phyloP scores from a whole-genome alignment of 2,888 invertebrate species.

The Nematopogon swammerdamellus region DNA sequence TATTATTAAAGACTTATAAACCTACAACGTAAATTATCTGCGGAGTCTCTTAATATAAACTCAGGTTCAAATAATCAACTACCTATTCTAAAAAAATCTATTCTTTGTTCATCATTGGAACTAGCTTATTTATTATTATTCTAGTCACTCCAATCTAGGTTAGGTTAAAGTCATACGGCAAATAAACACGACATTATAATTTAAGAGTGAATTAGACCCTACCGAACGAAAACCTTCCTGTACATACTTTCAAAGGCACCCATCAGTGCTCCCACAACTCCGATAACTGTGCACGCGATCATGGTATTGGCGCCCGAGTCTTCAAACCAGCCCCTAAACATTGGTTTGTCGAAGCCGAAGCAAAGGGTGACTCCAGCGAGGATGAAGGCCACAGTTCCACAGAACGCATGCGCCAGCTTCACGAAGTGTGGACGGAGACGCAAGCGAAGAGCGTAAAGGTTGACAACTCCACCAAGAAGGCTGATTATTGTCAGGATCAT shows the following conservation, averaged over 20 bases:
- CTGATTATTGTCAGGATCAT: conserved; percentile 3
- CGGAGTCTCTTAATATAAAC: too few relatives aligned
- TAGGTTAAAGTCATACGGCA: too few relatives aligned
- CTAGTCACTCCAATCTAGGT: too few relatives aligned
- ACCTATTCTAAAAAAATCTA: too few relatives aligned
- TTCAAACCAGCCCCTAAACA: conserved; percentile 1
- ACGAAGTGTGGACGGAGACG: background rate
- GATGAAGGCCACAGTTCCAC: conserved; percentile 2
- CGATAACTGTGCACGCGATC: conserved; percentile 2
- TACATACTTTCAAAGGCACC: background rate
- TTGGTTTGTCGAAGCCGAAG: conserved; percentile 4
- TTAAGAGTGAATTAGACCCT: background rate
- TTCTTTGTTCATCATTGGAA: too few relatives aligned
- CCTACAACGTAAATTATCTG: too few relatives aligned
- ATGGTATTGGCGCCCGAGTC: conserved; percentile 1
- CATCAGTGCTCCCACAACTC: conserved; percentile 1
- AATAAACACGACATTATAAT: too few relatives aligned
- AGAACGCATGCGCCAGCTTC: conserved; percentile 3
- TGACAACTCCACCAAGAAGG: conserved; percentile 5
- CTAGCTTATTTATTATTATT: too few relatives aligned
- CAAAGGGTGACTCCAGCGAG: conserved; percentile 3
- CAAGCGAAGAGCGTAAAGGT: background rate
- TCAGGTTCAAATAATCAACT: too few relatives aligned
- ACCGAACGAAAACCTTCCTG: background rate
- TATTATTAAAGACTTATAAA: too few relatives aligned